Conservation (phyloP, 2,888 invertebrate genomes). For the Gortyna flavago region DNA sequence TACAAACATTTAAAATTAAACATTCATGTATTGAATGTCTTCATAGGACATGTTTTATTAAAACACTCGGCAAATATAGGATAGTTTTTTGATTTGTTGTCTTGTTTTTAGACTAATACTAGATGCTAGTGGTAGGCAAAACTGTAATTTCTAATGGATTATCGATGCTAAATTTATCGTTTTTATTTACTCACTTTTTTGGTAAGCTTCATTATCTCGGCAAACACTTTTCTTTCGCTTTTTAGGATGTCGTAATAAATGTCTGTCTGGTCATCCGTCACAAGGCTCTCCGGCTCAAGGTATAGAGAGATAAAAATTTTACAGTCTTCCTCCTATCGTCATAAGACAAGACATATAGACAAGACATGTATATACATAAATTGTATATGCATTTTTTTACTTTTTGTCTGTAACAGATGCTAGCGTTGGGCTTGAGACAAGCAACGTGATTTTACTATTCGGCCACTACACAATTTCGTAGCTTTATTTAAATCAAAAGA, state of each 20-base stretch:
- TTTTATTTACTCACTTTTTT: slow-evolving; percentile 25
- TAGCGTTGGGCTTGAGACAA: too few species aligned
- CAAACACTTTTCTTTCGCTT: neutral
- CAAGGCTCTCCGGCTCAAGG: neutral
- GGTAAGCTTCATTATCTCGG: slow-evolving; percentile 2
- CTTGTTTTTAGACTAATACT: slow-evolving; percentile 23
- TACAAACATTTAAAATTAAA: slow-evolving; percentile 70
- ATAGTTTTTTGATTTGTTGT: slow-evolving; percentile 23
- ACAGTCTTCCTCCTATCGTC: too few species aligned
- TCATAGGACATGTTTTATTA: slow-evolving; percentile 52
- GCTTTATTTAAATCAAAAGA: too few species aligned
- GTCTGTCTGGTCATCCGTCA: neutral
- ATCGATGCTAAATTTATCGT: slow-evolving; percentile 6
- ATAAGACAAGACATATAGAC: too few species aligned
- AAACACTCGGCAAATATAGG: slow-evolving; percentile 43
- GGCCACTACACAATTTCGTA: neutral
- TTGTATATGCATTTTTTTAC: too few species aligned
- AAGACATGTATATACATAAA: too few species aligned
- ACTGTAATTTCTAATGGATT: slow-evolving; percentile 31
- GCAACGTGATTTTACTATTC: neutral
- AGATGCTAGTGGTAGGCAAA: slow-evolving; percentile 4
- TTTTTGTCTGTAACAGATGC: neutral
- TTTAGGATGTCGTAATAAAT: slow-evolving; percentile 2
- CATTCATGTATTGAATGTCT: slow-evolving; percentile 60
- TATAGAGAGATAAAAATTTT: too few species aligned